Conservation (phyloP, 2,797 vertebrate species). For the Poliocrania exsul region DNA sequence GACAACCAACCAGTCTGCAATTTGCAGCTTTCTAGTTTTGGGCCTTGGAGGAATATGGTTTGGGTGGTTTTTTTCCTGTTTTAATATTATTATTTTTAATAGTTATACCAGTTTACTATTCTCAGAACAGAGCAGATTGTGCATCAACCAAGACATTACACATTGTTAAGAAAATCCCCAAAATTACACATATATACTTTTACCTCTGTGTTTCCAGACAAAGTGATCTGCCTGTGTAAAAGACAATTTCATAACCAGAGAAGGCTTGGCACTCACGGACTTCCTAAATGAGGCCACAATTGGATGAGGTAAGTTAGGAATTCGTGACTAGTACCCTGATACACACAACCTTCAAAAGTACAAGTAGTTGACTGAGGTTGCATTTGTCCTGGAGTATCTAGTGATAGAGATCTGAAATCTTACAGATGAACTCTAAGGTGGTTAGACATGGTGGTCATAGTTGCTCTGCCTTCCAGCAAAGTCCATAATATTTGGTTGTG, state of each 20-base stretch:
- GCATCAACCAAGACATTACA: not conserved
- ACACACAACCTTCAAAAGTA: not conserved
- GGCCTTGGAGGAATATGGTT: not conserved
- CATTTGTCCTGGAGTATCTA: not conserved
- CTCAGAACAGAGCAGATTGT: conserved; percentile 29
- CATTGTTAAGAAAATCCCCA: not conserved
- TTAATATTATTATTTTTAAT: not conserved
- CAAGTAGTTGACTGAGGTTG: not conserved
- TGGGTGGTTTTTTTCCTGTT: not conserved
- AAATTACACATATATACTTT: not conserved
- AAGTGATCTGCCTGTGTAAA: conserved; percentile 8
- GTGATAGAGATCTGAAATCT: not conserved
- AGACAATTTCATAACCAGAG: conserved; percentile 15
- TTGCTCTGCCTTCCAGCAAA: not conserved
- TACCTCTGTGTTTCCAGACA: conserved; percentile 25
- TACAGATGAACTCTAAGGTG: not conserved
- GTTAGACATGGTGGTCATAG: not conserved
- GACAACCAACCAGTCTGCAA: not conserved
- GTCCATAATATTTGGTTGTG: not conserved
- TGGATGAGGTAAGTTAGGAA: not conserved
- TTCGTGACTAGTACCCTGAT: not conserved
- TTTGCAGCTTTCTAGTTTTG: not conserved
- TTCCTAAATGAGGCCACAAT: conserved; percentile 41
- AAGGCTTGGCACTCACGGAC: conserved; percentile 5
- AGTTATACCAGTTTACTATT: not conserved